phyloP scores from a whole-genome alignment of 1,140 invertebrate species.

The Sitobion miscanthi region DNA sequence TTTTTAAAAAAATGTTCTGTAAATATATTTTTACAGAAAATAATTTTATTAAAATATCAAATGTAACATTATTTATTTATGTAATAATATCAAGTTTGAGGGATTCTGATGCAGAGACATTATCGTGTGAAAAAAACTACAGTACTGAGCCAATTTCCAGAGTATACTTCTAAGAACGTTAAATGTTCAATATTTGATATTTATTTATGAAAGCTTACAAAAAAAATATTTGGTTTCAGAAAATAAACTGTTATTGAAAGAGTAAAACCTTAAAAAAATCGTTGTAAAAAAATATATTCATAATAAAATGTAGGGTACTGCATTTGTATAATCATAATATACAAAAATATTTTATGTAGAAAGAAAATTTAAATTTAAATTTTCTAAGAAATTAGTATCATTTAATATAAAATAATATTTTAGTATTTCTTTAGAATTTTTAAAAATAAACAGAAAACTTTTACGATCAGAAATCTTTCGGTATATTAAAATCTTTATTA shows the following conservation, averaged over 20 bases:
- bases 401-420: background rate
- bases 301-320: background rate
- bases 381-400: background rate
- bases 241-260: too few species aligned
- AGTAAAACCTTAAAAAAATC: background rate
- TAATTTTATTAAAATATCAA: too few species aligned
- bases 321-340: background rate
- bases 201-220: background rate
- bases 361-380: background rate
- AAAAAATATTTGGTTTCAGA: too few species aligned
- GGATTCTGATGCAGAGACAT: too few species aligned
- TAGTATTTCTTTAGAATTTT: background rate
- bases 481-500: background rate
- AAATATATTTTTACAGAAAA: too few species aligned
- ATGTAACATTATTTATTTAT: too few species aligned
- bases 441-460: background rate
- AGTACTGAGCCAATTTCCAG: too few species aligned
- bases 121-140: too few species aligned
- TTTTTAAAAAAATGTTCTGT: too few species aligned
- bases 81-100: too few species aligned
- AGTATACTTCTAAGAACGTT: too few species aligned
- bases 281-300: background rate
- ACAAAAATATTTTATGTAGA: background rate
- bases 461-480: background rate
- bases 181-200: too few species aligned